Conservation (phyloP, 2,797 vertebrate species). For the Xenops minutus region DNA sequence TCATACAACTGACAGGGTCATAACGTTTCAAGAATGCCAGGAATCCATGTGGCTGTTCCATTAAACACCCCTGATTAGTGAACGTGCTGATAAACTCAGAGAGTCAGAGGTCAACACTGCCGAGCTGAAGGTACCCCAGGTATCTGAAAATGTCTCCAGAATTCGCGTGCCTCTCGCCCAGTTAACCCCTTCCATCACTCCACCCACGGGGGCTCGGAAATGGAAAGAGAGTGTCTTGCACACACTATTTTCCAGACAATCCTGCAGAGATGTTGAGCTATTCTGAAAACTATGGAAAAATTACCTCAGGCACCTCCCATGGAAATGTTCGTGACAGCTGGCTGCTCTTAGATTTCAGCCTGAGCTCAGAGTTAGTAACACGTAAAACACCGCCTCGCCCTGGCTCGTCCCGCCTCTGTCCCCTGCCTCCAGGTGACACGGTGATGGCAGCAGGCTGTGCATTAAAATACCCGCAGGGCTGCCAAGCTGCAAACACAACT, state of each 20-base stretch:
- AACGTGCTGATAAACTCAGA: conserved; percentile 66
- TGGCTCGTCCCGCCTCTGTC: not conserved
- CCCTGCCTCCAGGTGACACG: not conserved
- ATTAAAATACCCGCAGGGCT: not conserved
- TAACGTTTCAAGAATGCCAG: conserved; percentile 70
- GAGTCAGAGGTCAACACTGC: conserved; percentile 64
- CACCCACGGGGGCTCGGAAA: not conserved
- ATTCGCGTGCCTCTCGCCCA: not conserved
- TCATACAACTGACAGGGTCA: conserved; percentile 68
- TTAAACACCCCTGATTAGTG: conserved; percentile 76
- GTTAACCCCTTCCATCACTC: conserved; percentile 61
- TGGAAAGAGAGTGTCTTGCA: not conserved
- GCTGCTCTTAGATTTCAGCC: not conserved
- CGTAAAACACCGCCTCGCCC: fast-evolving
- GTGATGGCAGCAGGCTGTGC: not conserved
- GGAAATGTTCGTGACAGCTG: not conserved
- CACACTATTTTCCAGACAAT: not conserved
- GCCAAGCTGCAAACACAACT: not conserved
- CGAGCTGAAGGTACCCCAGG: conserved; percentile 69
- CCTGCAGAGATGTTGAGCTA: not conserved
- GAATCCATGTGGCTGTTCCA: conserved; percentile 71
- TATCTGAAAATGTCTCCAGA: conserved; percentile 62
- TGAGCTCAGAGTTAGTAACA: not conserved
- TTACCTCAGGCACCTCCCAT: not conserved
- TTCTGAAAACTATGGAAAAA: not conserved